Percentiles rank a stretch among this genome's conserved stretches.
These are phyloP conservation scores for Meloidogyne hapla DNA, from an alignment of 1,140 invertebrate species.

Conservation along the genomic window DNA sequence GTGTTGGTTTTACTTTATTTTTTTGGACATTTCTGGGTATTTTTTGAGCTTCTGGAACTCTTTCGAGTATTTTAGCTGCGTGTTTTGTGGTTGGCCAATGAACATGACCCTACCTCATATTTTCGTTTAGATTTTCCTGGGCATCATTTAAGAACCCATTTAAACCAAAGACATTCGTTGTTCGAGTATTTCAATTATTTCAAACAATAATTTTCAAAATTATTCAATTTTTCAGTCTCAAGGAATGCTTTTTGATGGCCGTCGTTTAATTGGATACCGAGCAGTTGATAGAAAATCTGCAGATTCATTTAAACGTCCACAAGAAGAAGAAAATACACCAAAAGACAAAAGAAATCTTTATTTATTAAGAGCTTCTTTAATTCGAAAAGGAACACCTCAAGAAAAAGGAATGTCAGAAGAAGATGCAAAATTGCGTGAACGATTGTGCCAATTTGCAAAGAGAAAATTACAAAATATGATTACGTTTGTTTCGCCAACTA, in stretches of 20 bases:
- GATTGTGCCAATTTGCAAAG: slow-evolving; percentile 39
- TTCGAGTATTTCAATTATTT: too few relatives aligned
- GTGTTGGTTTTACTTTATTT: slow-evolving; percentile 19
- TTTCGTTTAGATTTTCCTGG: too few relatives aligned
- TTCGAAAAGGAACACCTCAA: slow-evolving; percentile 48
- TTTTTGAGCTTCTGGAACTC: too few relatives aligned
- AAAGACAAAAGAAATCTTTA: slow-evolving; percentile 56
- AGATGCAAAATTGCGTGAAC: slow-evolving; percentile 44
- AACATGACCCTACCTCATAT: too few relatives aligned
- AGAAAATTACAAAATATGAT: slow-evolving; percentile 52
- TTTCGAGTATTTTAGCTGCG: background rate
- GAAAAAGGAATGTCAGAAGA: slow-evolving; percentile 53
- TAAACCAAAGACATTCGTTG: too few relatives aligned
- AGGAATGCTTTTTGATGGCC: slow-evolving; percentile 45
- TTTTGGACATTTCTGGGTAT: too few relatives aligned
- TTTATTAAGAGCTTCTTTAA: slow-evolving; percentile 46
- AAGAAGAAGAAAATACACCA: slow-evolving; percentile 31
- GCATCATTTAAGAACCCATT: too few relatives aligned
- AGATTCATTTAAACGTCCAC: slow-evolving; percentile 28
- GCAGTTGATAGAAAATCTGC: slow-evolving; percentile 48
- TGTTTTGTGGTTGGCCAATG: too few relatives aligned
- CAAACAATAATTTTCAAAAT: background rate
- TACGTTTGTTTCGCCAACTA: slow-evolving; percentile 55
- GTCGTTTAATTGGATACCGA: slow-evolving; percentile 40
- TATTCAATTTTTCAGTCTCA: slow-evolving; percentile 32